These are phyloP conservation scores for Cnemophilus loriae DNA, from an alignment of 2,113 vertebrate species.

Conservation along the genomic window DNA sequence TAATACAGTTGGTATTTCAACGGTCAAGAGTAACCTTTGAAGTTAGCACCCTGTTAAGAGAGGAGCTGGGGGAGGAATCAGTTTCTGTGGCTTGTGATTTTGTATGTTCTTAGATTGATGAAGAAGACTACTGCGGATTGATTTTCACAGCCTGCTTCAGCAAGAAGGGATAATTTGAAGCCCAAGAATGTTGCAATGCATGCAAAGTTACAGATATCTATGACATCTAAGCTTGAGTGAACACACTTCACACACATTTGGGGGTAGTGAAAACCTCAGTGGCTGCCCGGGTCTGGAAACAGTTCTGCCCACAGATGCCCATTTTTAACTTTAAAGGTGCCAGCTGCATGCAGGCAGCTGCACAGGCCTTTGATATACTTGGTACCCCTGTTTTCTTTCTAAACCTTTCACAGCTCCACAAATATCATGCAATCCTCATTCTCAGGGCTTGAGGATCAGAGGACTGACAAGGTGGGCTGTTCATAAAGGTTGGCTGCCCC, in stretches of 20 bases:
- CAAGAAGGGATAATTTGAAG: background rate
- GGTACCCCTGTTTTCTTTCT: background rate
- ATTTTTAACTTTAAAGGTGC: background rate
- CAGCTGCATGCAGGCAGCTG: background rate
- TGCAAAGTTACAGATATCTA: background rate
- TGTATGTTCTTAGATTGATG: background rate
- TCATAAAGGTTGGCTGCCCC: background rate
- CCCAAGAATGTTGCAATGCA: background rate
- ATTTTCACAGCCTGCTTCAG: background rate
- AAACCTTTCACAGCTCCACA: background rate
- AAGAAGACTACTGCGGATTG: background rate
- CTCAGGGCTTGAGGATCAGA: background rate
- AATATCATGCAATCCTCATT: background rate
- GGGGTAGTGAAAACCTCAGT: background rate
- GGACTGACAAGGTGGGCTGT: background rate
- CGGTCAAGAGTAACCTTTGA: background rate
- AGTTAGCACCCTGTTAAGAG: background rate
- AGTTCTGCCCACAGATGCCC: background rate
- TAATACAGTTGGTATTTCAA: slow-evolving; percentile 13
- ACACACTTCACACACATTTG: background rate
- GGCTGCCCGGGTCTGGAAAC: background rate
- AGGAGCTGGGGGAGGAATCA: background rate
- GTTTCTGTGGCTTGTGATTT: background rate
- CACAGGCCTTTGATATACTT: background rate
- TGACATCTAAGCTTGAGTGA: background rate